Conservation (phyloP, 2,888 invertebrate species). For the Arctia plantaginis region DNA sequence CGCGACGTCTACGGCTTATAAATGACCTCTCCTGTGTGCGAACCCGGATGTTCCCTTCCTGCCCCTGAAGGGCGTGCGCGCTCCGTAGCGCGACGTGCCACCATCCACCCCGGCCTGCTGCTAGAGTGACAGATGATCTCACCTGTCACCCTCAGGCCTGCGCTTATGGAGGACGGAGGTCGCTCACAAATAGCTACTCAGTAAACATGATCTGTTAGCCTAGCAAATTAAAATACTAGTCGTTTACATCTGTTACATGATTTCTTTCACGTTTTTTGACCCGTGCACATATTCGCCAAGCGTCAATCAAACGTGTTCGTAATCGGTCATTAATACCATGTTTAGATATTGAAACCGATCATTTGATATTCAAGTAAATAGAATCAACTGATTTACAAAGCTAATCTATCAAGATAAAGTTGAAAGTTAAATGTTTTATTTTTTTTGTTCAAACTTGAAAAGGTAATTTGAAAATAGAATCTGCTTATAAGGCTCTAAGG, state of each 20-base stretch:
- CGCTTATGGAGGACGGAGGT: background rate
- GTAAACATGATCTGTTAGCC: background rate
- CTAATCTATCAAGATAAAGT: conserved; percentile 33
- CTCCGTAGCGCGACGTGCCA: no score
- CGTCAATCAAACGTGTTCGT: conserved; percentile 50
- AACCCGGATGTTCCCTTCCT: no score
- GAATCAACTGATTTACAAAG: conserved; percentile 29
- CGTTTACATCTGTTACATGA: conserved; percentile 16
- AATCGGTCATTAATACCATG: conserved; percentile 52
- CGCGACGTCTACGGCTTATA: no score
- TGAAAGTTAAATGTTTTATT: conserved; percentile 27
- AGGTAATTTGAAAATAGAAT: conserved; percentile 58
- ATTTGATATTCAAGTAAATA: conserved; percentile 25
- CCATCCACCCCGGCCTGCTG: no score
- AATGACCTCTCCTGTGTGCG: no score
- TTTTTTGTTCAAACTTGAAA: conserved; percentile 35
- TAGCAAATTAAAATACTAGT: background rate
- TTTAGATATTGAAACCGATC: conserved; percentile 50
- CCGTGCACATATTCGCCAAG: conserved; percentile 34
- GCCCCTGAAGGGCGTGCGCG: no score
- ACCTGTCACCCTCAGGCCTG: no score
- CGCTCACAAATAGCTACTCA: conserved; percentile 7
- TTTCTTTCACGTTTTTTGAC: conserved; percentile 25
- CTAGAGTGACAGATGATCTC: no score
- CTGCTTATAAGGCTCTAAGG: conserved; percentile 59